phyloP scores from a whole-genome alignment of 1,140 invertebrate genomes.

The Patella vulgata region DNA sequence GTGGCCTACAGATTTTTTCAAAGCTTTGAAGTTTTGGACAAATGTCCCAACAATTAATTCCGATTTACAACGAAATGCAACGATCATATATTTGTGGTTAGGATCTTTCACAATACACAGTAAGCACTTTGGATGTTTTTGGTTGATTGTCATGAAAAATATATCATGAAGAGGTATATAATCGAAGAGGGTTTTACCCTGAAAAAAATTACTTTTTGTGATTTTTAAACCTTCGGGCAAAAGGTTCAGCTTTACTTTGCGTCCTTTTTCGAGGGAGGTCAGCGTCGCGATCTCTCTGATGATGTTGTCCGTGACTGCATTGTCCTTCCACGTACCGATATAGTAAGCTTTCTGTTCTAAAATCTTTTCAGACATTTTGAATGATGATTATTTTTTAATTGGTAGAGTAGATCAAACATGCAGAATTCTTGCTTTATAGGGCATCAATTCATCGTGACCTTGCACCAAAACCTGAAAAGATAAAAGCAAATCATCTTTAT shows the following conservation, averaged over 20 bases:
- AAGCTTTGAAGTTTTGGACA: slow-evolving; percentile 20
- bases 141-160: slow-evolving; percentile 37
- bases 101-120: slow-evolving; percentile 40
- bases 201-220: slow-evolving; percentile 22
- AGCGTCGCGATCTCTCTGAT: slow-evolving; percentile 32
- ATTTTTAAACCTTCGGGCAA: slow-evolving; percentile 29
- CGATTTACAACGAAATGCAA: slow-evolving; percentile 34
- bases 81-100: slow-evolving; percentile 28
- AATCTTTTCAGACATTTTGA: slow-evolving; percentile 24
- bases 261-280: slow-evolving; percentile 32
- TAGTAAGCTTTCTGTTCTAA: slow-evolving; percentile 31
- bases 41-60: slow-evolving; percentile 31
- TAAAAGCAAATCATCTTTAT: too few relatives aligned
- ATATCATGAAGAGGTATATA: slow-evolving; percentile 25
- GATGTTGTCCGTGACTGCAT: slow-evolving; percentile 35
- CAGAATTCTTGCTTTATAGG: too few relatives aligned
- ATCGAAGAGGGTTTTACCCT: slow-evolving; percentile 18
- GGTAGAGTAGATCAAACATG: too few relatives aligned
- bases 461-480: too few relatives aligned
- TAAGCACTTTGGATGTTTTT: slow-evolving; percentile 35
- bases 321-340: slow-evolving; percentile 41
- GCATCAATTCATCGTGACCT: too few relatives aligned
- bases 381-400: too few relatives aligned
- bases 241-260: slow-evolving; percentile 35
- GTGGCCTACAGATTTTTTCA: slow-evolving; percentile 1